Conservation (phyloP, 2,113 vertebrate genomes). For the Pseudorectes ferrugineus region DNA sequence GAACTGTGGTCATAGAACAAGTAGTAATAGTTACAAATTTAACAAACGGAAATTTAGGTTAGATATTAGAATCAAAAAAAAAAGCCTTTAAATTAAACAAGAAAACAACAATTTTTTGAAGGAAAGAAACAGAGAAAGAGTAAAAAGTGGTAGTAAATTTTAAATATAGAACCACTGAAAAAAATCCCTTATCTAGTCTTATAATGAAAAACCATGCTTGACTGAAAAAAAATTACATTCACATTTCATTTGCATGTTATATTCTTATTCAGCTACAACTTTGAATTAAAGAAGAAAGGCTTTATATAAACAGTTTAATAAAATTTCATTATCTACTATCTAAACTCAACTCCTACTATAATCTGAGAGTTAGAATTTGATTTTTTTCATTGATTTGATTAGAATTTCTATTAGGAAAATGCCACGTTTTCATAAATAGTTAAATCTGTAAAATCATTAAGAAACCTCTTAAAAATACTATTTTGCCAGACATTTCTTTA, state of each 20-base stretch:
- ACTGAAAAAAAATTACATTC: not conserved
- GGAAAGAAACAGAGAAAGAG: not conserved
- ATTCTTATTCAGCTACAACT: not conserved
- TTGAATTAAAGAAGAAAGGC: not conserved
- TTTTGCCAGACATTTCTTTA: not conserved
- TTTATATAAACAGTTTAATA: not conserved
- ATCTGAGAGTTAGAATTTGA: not conserved
- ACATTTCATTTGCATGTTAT: not conserved
- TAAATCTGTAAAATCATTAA: not conserved
- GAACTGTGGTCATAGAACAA: not conserved
- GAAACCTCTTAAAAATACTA: not conserved
- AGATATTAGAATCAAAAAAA: not conserved
- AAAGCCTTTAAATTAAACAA: not conserved
- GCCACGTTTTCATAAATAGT: not conserved
- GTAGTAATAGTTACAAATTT: not conserved
- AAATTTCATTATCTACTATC: not conserved
- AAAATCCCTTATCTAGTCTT: accelerated
- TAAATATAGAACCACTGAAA: not conserved
- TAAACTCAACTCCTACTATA: not conserved
- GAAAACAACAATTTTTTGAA: not conserved
- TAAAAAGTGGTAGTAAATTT: accelerated
- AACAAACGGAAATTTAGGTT: not conserved
- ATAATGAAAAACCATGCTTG: accelerated
- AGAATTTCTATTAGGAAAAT: not conserved
- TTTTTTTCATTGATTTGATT: not conserved